Base-by-base conservation (phyloP, 2,888 invertebrate genomes). In the Apoda limacodes region DNA sequence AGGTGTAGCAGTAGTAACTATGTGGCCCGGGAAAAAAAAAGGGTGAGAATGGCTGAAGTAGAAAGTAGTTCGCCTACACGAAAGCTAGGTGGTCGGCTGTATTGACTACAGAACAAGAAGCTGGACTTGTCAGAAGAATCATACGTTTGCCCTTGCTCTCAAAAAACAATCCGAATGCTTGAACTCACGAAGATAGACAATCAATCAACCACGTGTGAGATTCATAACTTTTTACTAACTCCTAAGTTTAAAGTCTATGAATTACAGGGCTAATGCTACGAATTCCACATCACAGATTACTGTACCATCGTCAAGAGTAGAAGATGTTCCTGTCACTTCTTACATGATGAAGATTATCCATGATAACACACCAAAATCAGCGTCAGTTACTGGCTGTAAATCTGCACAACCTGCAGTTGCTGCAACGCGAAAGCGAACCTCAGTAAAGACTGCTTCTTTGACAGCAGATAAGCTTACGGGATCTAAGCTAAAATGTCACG, bases 191-290 rank as follows among this genome's bases (percentile, higher is more conserved):
- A 42, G 30, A 32, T 29, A 39, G 34, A 40, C 23, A 35, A 29
- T 29, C 34, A 30, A 30, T 28, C 22, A 36, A 36, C 33, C 31
- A 32, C 25, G 23, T 36, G 36, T 43, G 39, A 44, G 33, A 26
- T 42, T 36, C 39, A 43, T 43, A 35, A 37, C 28, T 36, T 43
- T 41, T 41, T 43, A 41, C 41, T 41, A 32, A 41, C 39, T 17
- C 39, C 41, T 32, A 43, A 39, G 24, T 43, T 45, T 37, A 42
- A 43, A 37, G 35, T 39, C 39, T 39, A 17, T 34, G 13, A 41
- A 43, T 41, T 43, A 41, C 32, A 40, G 36, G 30, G 39, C 40
- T 37, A 35, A 27, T 32, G 32, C 34, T 37, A 37, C 29, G 32
- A 42, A 33, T 35, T 43, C 38, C 29, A 37, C 30, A 44, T 32